phyloP scores from a whole-genome alignment of 2,888 invertebrate species.

The Campopleginae sp. region DNA sequence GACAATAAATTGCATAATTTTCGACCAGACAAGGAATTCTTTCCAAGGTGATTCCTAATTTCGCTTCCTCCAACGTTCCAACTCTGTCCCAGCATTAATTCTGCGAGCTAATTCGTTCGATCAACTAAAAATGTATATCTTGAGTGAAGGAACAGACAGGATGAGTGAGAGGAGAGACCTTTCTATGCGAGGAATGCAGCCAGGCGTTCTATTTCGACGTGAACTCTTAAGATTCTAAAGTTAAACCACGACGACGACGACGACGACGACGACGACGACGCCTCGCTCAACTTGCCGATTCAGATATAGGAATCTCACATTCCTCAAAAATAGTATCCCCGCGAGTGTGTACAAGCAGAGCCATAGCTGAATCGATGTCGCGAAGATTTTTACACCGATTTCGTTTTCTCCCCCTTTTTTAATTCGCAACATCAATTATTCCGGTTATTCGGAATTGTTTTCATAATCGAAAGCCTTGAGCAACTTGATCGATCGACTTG shows the following conservation, averaged over 20 bases:
- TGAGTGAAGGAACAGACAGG: constrained; percentile 18
- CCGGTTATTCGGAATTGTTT: not conserved
- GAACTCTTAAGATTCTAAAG: constrained; percentile 81
- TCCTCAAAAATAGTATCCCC: not conserved
- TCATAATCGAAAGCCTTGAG: not conserved
- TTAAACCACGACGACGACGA: constrained; percentile 74
- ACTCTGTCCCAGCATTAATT: not conserved
- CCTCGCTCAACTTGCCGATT: constrained; percentile 14
- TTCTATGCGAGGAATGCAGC: constrained; percentile 73
- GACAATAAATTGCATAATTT: not conserved
- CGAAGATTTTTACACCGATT: not conserved
- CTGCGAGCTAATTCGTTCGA: constrained; percentile 40
- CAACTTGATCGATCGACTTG: not conserved
- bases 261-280: constrained; percentile 51
- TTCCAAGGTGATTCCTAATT: not conserved
- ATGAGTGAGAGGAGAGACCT: constrained; percentile 38
- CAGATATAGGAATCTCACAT: constrained; percentile 14
- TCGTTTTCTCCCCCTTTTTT: not conserved
- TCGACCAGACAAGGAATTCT: not conserved
- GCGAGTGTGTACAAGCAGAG: not conserved
- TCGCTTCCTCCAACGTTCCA: not conserved
- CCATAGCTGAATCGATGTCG: not conserved
- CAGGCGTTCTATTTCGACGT: constrained; percentile 82
- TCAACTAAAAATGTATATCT: constrained; percentile 51
- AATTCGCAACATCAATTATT: not conserved